Evolutionary conservation across 2,113 vertebrate genomes (phyloP).

Genomic region (Plecotus auritus): DNA sequence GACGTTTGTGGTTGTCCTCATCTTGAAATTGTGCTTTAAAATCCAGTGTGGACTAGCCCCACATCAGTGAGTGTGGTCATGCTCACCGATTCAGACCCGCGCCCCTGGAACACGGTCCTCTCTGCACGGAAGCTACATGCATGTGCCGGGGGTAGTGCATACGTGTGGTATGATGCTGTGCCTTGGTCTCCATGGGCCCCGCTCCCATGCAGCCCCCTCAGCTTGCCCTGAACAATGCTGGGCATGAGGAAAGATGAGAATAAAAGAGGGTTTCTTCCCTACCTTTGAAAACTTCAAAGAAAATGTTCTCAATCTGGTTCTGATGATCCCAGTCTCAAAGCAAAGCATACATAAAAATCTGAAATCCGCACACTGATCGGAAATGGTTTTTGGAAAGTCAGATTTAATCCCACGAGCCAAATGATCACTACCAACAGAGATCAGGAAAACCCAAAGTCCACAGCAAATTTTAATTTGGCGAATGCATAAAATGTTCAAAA

Average conservation of each 20-base stretch:
- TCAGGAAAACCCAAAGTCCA: conserved; percentile 72
- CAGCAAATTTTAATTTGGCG: conserved; percentile 76
- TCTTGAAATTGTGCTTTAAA: background rate
- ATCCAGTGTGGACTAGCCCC: background rate
- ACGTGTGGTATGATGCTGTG: rapidly evolving
- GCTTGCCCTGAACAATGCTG: background rate
- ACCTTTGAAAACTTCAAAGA: conserved; percentile 75
- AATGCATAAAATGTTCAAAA: conserved; percentile 77
- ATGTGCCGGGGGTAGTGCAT: rapidly evolving
- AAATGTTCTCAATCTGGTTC: conserved; percentile 62
- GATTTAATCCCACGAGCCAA: conserved; percentile 70
- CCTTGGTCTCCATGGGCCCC: background rate
- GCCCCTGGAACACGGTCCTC: background rate
- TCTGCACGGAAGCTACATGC: background rate
- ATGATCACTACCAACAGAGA: conserved; percentile 69
- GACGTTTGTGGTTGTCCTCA: background rate
- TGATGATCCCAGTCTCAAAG: conserved; percentile 65
- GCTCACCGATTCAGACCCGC: rapidly evolving
- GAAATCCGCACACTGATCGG: conserved; percentile 55
- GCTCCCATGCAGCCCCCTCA: background rate
- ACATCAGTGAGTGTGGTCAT: rapidly evolving
- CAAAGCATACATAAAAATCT: conserved; percentile 48
- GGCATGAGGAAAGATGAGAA: conserved; percentile 17
- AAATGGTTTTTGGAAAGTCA: conserved; percentile 68
- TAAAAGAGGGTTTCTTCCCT: conserved; percentile 47